Conservation (phyloP, 2,797 vertebrate genomes). For the Poecile montanus region DNA sequence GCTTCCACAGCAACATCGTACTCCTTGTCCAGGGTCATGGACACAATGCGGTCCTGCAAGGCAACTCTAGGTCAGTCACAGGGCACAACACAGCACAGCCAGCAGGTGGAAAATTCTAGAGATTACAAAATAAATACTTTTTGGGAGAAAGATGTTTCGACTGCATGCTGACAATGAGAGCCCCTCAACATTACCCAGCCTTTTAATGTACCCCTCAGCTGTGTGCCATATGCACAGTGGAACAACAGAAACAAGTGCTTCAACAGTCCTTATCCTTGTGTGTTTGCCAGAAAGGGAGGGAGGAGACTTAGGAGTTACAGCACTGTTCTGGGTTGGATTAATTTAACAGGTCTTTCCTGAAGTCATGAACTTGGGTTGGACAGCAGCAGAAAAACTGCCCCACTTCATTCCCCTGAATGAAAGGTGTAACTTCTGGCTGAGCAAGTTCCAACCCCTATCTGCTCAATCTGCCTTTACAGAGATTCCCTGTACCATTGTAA, state of each 20-base stretch:
- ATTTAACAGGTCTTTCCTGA: background rate
- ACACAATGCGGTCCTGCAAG: slow-evolving; percentile 94
- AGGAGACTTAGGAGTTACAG: background rate
- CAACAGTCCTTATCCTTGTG: background rate
- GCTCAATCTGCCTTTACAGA: background rate
- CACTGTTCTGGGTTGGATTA: background rate
- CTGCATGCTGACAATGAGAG: background rate
- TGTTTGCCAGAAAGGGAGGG: background rate
- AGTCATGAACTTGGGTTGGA: background rate
- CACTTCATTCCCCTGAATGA: background rate
- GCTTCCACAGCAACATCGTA: slow-evolving; percentile 98
- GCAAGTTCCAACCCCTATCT: background rate
- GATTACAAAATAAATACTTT: background rate
- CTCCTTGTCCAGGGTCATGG: slow-evolving; percentile 99
- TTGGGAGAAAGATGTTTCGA: background rate
- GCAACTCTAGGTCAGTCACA: background rate
- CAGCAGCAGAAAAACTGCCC: background rate
- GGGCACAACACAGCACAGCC: background rate
- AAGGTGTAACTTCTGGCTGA: background rate
- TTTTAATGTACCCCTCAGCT: background rate
- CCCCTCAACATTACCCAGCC: background rate
- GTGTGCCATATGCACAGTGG: too few relatives aligned
- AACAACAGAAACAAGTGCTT: background rate
- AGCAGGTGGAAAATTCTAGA: background rate
- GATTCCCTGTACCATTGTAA: background rate